phyloP scores from a whole-genome alignment of 1,140 invertebrate genomes.

The Lucilia cuprina region DNA sequence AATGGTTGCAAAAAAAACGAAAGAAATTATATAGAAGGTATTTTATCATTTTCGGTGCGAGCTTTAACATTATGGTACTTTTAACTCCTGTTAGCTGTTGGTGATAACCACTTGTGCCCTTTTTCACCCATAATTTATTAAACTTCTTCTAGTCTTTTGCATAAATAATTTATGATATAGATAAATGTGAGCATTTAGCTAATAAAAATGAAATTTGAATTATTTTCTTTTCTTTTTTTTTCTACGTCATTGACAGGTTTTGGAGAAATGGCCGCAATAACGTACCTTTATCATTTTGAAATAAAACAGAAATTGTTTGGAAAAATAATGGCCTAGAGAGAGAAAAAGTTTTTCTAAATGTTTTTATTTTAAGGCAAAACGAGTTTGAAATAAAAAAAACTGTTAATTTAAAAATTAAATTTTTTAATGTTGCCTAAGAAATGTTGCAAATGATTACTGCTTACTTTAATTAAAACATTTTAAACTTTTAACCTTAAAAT shows the following conservation, averaged over 20 bases:
- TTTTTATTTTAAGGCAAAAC: too few species aligned
- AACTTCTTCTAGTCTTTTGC: background rate
- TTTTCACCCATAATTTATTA: background rate
- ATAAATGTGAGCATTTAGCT: background rate
- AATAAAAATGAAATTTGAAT: background rate
- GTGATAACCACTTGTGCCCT: constrained; percentile 10
- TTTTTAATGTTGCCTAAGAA: too few species aligned
- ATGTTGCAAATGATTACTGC: too few species aligned
- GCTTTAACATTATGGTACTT: background rate
- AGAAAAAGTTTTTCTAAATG: background rate
- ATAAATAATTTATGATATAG: background rate
- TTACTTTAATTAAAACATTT: too few species aligned
- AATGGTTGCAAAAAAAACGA: background rate
- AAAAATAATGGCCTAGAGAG: background rate
- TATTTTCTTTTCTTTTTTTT: background rate
- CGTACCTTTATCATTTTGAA: background rate
- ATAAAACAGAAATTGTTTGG: background rate
- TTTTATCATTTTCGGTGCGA: background rate
- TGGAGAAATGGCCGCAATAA: too few species aligned
- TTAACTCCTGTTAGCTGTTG: background rate
- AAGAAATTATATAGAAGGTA: background rate
- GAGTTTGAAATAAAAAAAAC: too few species aligned
- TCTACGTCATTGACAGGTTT: background rate
- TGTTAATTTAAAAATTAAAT: too few species aligned
- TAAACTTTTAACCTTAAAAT: too few species aligned